These are phyloP conservation scores for Pangasius sanitwongsei DNA, from an alignment of 2,797 vertebrate species.

Conservation along the genomic window DNA sequence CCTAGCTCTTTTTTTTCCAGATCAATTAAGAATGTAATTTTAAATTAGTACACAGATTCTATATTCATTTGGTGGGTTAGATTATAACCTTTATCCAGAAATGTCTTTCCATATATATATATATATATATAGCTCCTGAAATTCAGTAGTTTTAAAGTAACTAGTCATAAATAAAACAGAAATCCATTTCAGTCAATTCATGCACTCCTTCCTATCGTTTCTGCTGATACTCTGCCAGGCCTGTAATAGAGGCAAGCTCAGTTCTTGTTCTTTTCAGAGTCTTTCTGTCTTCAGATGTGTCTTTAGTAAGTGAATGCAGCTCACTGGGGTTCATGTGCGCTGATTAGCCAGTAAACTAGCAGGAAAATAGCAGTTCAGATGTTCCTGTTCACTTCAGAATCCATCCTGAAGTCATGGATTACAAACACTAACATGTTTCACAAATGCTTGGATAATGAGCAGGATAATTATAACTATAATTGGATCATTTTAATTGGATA, in stretches of 20 bases:
- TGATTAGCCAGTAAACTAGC: not conserved
- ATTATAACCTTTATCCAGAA: not conserved
- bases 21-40: not conserved
- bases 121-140: not conserved
- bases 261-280: not conserved
- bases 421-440: slow-evolving; percentile 1
- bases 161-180: not conserved
- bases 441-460: not conserved
- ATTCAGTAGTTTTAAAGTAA: not conserved
- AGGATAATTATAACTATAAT: slow-evolving; percentile 14
- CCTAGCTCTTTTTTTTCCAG: not conserved
- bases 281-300: not conserved
- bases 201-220: not conserved
- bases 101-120: not conserved
- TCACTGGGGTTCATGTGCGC: not conserved
- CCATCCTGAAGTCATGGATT: slow-evolving; percentile 4
- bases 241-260: not conserved
- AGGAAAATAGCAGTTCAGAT: not conserved
- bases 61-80: not conserved
- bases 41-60: not conserved
- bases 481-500: slow-evolving; percentile 6
- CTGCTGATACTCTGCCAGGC: not conserved
- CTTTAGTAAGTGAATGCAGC: not conserved
- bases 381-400: not conserved
- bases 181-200: not conserved